phyloP scores from a whole-genome alignment of 2,797 vertebrate genomes.

The Sebastes vulpes region DNA sequence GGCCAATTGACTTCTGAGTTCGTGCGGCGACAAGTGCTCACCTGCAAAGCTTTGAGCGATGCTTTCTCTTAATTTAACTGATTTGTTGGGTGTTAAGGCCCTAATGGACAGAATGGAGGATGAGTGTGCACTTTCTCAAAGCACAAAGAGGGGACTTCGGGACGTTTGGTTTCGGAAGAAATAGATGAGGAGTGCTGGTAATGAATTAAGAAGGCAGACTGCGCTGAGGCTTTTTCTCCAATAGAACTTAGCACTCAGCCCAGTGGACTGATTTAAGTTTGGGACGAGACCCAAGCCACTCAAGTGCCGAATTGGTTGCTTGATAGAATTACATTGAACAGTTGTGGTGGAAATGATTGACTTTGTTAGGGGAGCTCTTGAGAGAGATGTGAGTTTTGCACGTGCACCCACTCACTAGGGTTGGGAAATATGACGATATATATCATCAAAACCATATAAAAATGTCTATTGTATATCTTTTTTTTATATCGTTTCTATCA shows the following conservation, averaged over 20 bases:
- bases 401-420: not conserved
- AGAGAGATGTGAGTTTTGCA: constrained; percentile 27
- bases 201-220: constrained; percentile 55
- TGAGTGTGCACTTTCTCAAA: constrained; percentile 45
- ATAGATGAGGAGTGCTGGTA: constrained; percentile 35
- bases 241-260: constrained; percentile 57
- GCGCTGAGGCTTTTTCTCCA: constrained; percentile 45
- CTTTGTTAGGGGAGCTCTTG: constrained; percentile 37
- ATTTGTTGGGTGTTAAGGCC: constrained; percentile 58
- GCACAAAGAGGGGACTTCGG: constrained; percentile 42
- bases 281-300: constrained; percentile 55
- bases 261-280: constrained; percentile 50
- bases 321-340: constrained; percentile 38
- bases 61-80: constrained; percentile 71
- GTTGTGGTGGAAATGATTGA: constrained; percentile 52
- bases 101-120: constrained; percentile 72
- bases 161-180: constrained; percentile 33
- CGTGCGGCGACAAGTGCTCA: constrained; percentile 67
- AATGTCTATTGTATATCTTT: too few species aligned
- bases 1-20: constrained; percentile 48
- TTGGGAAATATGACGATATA: too few species aligned
- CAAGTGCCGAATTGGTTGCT: constrained; percentile 20
- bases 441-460: too few species aligned
- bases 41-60: constrained; percentile 72
- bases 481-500: too few species aligned